A percentile compares a stretch with the other conserved stretches of the same genome.
These are phyloP conservation scores for Leptogaster cylindrica DNA, from an alignment of 2,888 invertebrate genomes.

Conservation along the genomic window DNA sequence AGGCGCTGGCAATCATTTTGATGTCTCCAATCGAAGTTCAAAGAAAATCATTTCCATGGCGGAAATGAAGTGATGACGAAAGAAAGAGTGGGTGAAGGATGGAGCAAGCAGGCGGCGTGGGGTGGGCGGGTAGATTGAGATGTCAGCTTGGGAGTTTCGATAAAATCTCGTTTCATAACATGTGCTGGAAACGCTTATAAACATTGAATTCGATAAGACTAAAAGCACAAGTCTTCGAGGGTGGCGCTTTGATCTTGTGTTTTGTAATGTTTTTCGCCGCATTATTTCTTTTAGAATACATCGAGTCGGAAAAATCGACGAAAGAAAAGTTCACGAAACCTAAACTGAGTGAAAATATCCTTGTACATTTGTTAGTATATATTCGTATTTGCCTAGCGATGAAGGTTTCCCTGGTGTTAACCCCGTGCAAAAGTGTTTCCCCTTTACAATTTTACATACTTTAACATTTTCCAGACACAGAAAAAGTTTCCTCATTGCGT, in stretches of 20 bases:
- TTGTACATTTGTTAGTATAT: too few species aligned
- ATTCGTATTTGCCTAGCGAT: too few species aligned
- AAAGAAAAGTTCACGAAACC: not conserved
- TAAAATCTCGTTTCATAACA: constrained; percentile 33
- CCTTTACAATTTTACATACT: too few species aligned
- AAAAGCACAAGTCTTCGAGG: constrained; percentile 1
- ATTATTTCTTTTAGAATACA: constrained; percentile 8
- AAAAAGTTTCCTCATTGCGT: too few species aligned
- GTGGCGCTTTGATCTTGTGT: constrained; percentile 22
- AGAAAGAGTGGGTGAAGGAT: too few species aligned
- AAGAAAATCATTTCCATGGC: constrained; percentile 50
- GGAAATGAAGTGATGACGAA: constrained; percentile 50
- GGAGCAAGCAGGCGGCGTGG: too few species aligned
- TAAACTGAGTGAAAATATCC: too few species aligned
- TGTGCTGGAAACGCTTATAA: constrained; percentile 25
- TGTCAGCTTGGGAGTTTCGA: constrained; percentile 44
- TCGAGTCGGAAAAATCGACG: not conserved
- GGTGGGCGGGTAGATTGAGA: too few species aligned
- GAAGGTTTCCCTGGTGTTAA: too few species aligned
- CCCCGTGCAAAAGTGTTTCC: too few species aligned
- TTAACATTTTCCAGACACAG: too few species aligned
- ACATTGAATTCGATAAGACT: constrained; percentile 27
- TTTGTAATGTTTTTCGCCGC: constrained; percentile 9
- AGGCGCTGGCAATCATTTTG: constrained; percentile 32
- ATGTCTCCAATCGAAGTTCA: constrained; percentile 49